phyloP scores from a whole-genome alignment of 2,888 invertebrate species.

The Eristalinus sepulchralis region DNA sequence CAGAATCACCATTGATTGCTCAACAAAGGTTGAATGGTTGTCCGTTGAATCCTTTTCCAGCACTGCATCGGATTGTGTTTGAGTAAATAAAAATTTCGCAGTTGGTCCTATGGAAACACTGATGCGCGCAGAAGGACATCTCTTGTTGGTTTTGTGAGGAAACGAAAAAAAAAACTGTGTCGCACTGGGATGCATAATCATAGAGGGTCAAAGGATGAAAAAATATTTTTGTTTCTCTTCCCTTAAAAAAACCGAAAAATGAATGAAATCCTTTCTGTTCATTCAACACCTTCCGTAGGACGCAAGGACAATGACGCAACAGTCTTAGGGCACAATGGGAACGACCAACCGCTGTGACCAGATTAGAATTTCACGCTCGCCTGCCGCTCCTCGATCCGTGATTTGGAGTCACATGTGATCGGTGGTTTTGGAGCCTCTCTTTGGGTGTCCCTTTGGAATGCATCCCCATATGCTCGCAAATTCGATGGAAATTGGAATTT shows the following conservation, averaged over 20 bases:
- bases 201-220: neutral
- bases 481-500: conserved; percentile 40
- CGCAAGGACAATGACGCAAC: conserved; percentile 60
- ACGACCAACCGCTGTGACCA: conserved; percentile 55
- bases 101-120: conserved; percentile 28
- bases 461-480: neutral
- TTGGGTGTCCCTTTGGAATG: neutral
- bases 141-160: neutral
- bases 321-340: conserved; percentile 5
- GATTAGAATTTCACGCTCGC: conserved; percentile 55
- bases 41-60: neutral
- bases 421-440: neutral
- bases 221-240: neutral
- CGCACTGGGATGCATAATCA: neutral
- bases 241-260: neutral
- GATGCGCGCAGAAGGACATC: conserved; percentile 17
- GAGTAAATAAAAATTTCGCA: conserved; percentile 62
- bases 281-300: conserved; percentile 64
- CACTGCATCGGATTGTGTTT: conserved; percentile 57
- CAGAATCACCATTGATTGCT: neutral
- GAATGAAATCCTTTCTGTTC: conserved; percentile 49
- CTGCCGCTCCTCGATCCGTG: neutral
- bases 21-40: neutral
- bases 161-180: neutral
- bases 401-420: neutral